Evolutionary conservation across 2,888 invertebrate genomes (phyloP).

Genomic region (Ichneumoninae sp.): DNA sequence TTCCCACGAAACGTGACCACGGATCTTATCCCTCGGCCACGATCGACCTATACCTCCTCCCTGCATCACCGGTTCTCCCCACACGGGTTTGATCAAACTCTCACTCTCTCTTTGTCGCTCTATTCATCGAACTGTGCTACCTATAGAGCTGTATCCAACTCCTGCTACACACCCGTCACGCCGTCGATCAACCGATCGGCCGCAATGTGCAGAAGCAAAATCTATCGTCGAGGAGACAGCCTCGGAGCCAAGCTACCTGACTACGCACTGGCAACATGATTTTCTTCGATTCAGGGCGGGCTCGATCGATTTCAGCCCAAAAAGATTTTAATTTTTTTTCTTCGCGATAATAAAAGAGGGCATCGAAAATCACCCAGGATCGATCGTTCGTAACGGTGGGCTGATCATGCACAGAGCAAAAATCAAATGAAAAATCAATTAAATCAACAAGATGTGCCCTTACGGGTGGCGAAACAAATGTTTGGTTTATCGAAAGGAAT

Average conservation of each 20-base stretch:
- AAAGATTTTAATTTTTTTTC: neutral
- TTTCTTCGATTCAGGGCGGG: neutral
- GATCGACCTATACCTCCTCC: conserved; percentile 70
- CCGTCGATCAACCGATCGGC: conserved; percentile 54
- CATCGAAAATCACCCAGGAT: neutral
- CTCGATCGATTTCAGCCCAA: neutral
- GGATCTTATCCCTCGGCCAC: conserved; percentile 75
- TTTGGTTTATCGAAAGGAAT: too few relatives aligned
- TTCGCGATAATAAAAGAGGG: neutral
- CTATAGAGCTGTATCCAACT: neutral
- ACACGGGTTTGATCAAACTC: neutral
- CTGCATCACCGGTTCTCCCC: conserved; percentile 23
- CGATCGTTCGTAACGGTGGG: neutral
- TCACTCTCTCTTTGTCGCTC: conserved; percentile 13
- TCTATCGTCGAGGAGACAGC: neutral
- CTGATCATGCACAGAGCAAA: neutral
- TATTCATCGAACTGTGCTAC: conserved; percentile 26
- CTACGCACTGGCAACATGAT: neutral
- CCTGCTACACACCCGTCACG: conserved; percentile 42
- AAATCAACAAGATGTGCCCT: too few relatives aligned
- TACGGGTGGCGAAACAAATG: too few relatives aligned
- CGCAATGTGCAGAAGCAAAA: conserved; percentile 16
- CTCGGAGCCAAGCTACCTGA: neutral
- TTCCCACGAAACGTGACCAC: conserved; percentile 65
- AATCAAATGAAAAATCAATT: too few relatives aligned